Conservation (phyloP, 2,797 vertebrate genomes). For the Anabas testudineus region DNA sequence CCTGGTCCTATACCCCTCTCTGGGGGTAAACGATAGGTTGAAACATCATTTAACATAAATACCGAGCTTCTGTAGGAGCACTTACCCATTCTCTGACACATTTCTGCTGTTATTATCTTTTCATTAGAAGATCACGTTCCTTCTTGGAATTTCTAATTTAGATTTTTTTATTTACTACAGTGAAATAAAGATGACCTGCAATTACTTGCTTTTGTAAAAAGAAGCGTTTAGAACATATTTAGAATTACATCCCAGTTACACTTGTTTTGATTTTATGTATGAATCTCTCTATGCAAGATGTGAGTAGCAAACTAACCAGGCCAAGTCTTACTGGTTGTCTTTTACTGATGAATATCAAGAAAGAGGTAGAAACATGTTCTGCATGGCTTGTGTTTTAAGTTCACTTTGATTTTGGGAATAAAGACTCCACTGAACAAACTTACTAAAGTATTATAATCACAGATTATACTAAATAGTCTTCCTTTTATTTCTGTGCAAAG, state of each 20-base stretch:
- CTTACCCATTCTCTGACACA: too few relatives aligned
- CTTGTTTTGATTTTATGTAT: background rate
- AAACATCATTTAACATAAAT: background rate
- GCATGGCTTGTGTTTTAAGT: background rate
- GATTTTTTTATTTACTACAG: too few relatives aligned
- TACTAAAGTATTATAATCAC: background rate
- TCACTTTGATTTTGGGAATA: background rate
- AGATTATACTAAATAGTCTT: background rate
- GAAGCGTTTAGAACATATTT: too few relatives aligned
- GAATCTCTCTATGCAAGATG: background rate
- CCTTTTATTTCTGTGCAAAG: background rate
- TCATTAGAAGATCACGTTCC: too few relatives aligned
- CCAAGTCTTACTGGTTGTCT: too few relatives aligned
- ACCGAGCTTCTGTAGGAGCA: background rate
- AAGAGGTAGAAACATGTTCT: background rate
- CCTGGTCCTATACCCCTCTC: background rate
- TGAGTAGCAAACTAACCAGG: background rate
- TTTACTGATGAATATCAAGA: background rate
- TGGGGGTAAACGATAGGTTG: background rate
- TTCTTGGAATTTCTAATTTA: too few relatives aligned
- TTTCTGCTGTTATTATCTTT: too few relatives aligned
- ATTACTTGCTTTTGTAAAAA: too few relatives aligned
- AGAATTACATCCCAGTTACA: background rate
- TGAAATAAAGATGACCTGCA: too few relatives aligned
- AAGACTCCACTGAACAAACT: background rate